A percentile compares a stretch with the other conserved stretches of the same genome.
These are phyloP conservation scores for Caenorhabditis briggsae DNA, from an alignment of 1,140 invertebrate genomes.

Conservation along the genomic window DNA sequence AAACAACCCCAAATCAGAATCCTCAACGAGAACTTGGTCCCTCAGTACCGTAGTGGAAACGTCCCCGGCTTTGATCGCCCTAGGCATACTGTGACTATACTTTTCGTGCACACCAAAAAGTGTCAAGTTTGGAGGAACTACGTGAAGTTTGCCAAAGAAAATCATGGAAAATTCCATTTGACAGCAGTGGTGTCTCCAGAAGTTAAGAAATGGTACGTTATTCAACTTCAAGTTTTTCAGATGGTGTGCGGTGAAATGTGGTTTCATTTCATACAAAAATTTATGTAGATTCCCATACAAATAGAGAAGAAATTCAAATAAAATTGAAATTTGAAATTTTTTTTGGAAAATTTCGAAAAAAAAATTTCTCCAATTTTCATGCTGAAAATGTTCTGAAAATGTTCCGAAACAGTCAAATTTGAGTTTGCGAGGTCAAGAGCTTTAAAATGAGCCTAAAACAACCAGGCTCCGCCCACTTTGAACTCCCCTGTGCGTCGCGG, in stretches of 20 bases:
- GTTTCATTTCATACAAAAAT: too few relatives aligned
- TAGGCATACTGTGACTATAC: not conserved
- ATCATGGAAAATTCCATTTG: conserved; percentile 48
- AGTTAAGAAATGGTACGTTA: conserved; percentile 37
- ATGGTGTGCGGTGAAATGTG: too few relatives aligned
- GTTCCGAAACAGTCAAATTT: not conserved
- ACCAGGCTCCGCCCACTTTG: too few relatives aligned
- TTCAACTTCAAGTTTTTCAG: too few relatives aligned
- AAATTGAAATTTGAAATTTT: not conserved
- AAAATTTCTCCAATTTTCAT: too few relatives aligned
- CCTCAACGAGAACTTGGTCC: not conserved
- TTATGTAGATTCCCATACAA: too few relatives aligned
- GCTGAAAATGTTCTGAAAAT: too few relatives aligned
- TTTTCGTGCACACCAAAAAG: conserved; percentile 27
- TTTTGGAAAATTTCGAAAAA: not conserved
- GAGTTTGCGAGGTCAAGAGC: too few relatives aligned
- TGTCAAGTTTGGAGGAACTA: conserved; percentile 37
- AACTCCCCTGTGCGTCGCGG: too few relatives aligned
- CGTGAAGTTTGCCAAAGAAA: conserved; percentile 42
- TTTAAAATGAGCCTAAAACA: too few relatives aligned
- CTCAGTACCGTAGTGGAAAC: conserved; percentile 45
- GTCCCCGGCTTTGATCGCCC: conserved; percentile 32
- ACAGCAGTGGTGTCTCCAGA: not conserved
- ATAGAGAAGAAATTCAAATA: too few relatives aligned
- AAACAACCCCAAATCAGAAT: conserved; percentile 16